Base-by-base conservation (phyloP, 2,888 invertebrate genomes). In the Heliconius ismenius region DNA sequence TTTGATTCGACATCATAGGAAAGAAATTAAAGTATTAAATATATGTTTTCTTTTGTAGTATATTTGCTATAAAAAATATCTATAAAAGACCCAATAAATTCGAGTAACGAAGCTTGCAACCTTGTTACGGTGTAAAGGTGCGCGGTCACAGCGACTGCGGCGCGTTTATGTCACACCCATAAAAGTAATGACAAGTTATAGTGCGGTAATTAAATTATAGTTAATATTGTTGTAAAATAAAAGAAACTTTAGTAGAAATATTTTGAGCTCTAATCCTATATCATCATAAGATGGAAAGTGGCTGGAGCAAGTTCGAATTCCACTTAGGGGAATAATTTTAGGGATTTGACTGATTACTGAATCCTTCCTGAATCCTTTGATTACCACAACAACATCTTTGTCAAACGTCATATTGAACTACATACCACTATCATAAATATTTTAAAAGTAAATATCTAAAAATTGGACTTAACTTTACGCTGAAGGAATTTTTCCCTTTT, bases 91-190 rank as follows among this genome's bases (percentile, higher is more conserved):
- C 18, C 11, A 43, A 62, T 73, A 73, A 60, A 73, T 62, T 73
- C 26, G 21, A 62, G 62, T 73, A 62, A 73, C 62, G 36, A 73
- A 39, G 58, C 72, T 73, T 62, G 62, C 39, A 24, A 73, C 36
- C 73, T 73, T 73, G 73, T 62, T 10, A 62, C 32, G 32, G 73
- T 21, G 18, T 0, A 7, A 21, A 7, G 39, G 39, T 60, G 54
- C 32, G 36, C 60, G 72, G 62, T 36, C 10, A 58, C 4, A 54
- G 28, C 18, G 69, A n/a, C 21, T 49, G 68, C 26, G 49, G 13
- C 69, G n/a, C 69, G 32, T 32, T 54, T 70, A 58, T 54, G n/a
- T 28, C 21, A 58, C n/a, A n/a, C 32, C 32, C 28, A 58, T 70
- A 54, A 28, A 26, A 58, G n/a, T 28, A 58, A 32, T 58, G n/a